A percentile compares a stretch with the other conserved stretches of the same genome.
These are phyloP conservation scores for Equus quagga DNA, from an alignment of 2,113 vertebrate genomes.

Conservation along the genomic window DNA sequence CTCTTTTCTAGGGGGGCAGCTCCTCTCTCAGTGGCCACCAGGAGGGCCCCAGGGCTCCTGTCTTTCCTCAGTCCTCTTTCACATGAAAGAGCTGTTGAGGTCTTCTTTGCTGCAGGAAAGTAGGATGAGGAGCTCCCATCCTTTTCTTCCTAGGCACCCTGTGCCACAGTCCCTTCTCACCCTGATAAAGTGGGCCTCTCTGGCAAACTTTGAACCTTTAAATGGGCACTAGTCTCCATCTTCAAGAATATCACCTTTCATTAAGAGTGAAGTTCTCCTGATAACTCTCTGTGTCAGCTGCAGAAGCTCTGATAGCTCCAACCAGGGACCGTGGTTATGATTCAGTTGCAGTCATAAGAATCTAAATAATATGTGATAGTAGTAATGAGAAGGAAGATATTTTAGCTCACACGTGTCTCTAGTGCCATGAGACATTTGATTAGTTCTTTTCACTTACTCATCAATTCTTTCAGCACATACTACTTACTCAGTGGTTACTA, in stretches of 20 bases:
- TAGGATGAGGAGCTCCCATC: accelerated
- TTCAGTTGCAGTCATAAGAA: neutral
- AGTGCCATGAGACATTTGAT: neutral
- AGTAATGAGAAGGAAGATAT: neutral
- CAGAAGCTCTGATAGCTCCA: neutral
- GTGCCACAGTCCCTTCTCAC: neutral
- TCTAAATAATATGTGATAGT: neutral
- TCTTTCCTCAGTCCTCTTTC: neutral
- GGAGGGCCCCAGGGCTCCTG: neutral
- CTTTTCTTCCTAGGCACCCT: neutral
- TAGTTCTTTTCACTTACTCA: constrained; percentile 42
- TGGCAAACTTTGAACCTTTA: neutral
- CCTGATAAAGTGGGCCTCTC: neutral
- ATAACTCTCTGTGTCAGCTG: neutral
- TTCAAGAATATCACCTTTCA: neutral
- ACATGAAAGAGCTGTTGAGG: neutral
- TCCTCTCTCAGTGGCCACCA: neutral
- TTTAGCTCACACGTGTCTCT: neutral
- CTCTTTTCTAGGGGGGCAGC: neutral
- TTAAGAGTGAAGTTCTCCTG: neutral
- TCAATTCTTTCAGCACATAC: constrained; percentile 42
- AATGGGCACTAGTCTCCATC: neutral
- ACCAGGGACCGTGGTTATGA: neutral
- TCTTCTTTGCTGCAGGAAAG: neutral
- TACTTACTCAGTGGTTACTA: constrained; percentile 15